Base-by-base conservation (phyloP, 2,888 invertebrate species). In the Amphiduros pacificus region DNA sequence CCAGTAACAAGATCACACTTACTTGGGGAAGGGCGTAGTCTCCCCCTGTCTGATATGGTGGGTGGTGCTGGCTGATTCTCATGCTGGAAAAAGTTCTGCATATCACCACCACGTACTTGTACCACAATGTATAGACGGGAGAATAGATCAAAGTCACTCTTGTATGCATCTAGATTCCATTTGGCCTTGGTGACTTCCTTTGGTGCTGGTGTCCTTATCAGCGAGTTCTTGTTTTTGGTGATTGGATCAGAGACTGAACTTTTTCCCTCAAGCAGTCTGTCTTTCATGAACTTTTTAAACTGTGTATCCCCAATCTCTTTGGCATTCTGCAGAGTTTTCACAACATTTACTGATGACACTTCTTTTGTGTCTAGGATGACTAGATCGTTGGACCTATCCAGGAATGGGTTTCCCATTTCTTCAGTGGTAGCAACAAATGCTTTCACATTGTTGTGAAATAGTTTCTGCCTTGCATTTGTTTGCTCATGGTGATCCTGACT, bases 331-430 rank as follows among this genome's bases (percentile, higher is more conserved):
- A 59, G 52, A 32, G 17, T 52, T 11, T 52, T 40, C 17, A 59
- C 59, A 20, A 59, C 32, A 31, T 53, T 50, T 44, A 28, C 29
- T 17, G 28, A 22, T 29, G 32, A 31, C 26, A 63, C 50, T n/a
- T 54, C 14, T 31, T n/a, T 32, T 36, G 58, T 26, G 51, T 63
- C 49, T 20, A 63, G 27, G 17, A 41, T 3, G 22, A 28, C 17
- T 14, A 53, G n/a, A 14, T 53, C 54, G n/a, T 48, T 55, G 55
- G 55, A 55, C 22, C 55, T 51, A n/a, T 63, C 60, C 14, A 55
- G 24, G 49, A 63, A 63, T 2, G 60, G 63, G 36, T 63, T 63
- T 40, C 60, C 60, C 31, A 63, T 32, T 5, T 53, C 54, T 31
- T 60, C 55, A n/a, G n/a, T n/a, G n/a, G n/a, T n/a, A n/a, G n/a